Base-by-base conservation (phyloP, 2,797 vertebrate species). In the Chelon auratus region DNA sequence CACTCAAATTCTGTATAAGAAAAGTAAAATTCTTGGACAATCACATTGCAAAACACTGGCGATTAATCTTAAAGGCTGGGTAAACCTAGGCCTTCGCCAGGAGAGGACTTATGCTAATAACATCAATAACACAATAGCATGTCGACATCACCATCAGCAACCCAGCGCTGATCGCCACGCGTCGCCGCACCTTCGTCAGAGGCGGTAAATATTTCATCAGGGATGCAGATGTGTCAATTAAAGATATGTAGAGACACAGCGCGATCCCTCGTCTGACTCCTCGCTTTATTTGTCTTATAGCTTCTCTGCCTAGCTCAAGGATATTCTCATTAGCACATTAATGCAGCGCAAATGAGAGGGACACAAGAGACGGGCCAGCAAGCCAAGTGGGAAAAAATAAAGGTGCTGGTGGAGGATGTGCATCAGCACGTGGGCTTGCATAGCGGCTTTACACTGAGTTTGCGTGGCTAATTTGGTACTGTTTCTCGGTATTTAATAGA, bases 261-360 rank as follows among this genome's bases (percentile, higher is more conserved):
- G 1, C 84, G 89, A 78, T 80, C 78, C 64, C 82, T 75, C 68
- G 20, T 81, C 80, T 82, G 83, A 69, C 78, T 82, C 83, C 76
- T 72, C 33, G 14, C 80, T 85, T 87, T 92, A 84, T 92, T 91
- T 91, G 85, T 88, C 82, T 90, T 89, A 85, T 84, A 78, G 85
- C 65, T 78, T 56, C 81, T 88, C 73, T 67, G 65, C 80, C 58
- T 86, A 61, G 91, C 91, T 93, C 84, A 90, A 91, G 88, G 93
- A 94, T 92, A 92, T 93, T 93, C 91, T 93, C 89, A 93, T 94
- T 93, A 94, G 90, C 91, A 92, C 93, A 91, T 93, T 92, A 93
- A 93, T 92, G 84, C 85, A 87, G 82, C 89, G 76, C 86, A 91
- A 92, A 92, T 91, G 88, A 87, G 87, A 82, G 64, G 78, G 81